A percentile compares a stretch with the other conserved stretches of the same genome.
phyloP scores from a whole-genome alignment of 2,888 invertebrate genomes.

The Drosophila antonietae region DNA sequence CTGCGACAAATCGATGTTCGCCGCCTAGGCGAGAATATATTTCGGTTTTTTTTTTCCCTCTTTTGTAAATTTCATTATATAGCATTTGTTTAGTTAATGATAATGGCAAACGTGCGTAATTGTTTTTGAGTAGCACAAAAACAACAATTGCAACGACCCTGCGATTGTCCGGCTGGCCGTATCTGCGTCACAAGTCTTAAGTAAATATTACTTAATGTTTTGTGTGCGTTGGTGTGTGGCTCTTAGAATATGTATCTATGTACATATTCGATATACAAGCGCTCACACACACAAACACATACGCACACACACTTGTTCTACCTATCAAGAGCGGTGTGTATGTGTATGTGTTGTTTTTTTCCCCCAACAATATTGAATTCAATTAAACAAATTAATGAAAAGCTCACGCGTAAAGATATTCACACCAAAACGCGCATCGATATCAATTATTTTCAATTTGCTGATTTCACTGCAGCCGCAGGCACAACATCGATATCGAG shows the following conservation, averaged over 20 bases:
- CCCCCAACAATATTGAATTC: constrained; percentile 60
- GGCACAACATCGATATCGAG: constrained; percentile 40
- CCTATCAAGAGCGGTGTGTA: constrained; percentile 19
- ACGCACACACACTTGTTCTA: constrained; percentile 20
- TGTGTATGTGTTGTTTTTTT: constrained; percentile 47
- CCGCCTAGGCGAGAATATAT: constrained; percentile 54
- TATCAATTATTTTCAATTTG: constrained; percentile 76
- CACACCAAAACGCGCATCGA: constrained; percentile 42
- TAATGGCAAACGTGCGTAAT: constrained; percentile 52
- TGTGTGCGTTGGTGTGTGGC: constrained; percentile 64
- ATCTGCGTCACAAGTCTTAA: constrained; percentile 37
- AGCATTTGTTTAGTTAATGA: constrained; percentile 60
- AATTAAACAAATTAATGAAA: constrained; percentile 68
- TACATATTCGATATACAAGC: constrained; percentile 31
- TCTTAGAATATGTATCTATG: constrained; percentile 74
- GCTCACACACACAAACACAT: constrained; percentile 10
- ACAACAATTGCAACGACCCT: constrained; percentile 50
- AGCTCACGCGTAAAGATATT: constrained; percentile 49
- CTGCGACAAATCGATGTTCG: constrained; percentile 50
- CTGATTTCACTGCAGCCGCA: constrained; percentile 46
- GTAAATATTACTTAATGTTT: constrained; percentile 78
- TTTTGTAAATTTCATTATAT: constrained; percentile 48
- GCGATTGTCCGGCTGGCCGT: constrained; percentile 9
- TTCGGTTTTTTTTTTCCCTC: constrained; percentile 38
- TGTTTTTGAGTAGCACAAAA: constrained; percentile 30